Evolutionary conservation across 2,888 invertebrate genomes (phyloP).

Genomic region (Macrosoma leucophasiata): DNA sequence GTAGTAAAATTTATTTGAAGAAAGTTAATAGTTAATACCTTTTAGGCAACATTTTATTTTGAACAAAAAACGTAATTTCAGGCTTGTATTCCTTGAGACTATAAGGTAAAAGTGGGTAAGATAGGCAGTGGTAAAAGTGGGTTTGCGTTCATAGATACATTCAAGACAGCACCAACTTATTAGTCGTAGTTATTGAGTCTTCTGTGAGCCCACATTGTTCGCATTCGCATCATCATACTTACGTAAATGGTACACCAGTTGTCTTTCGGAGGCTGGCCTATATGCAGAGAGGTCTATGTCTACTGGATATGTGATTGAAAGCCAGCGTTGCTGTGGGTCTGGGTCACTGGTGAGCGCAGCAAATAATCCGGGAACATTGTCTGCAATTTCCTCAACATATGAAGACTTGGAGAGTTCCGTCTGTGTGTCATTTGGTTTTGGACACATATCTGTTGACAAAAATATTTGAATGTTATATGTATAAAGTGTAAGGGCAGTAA

Average conservation of each 20-base stretch:
- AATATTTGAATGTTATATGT: too few relatives aligned
- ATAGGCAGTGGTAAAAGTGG: too few relatives aligned
- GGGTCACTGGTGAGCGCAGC: conserved; percentile 86
- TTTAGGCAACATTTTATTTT: too few relatives aligned
- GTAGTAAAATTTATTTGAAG: not conserved
- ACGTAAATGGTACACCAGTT: conserved; percentile 83
- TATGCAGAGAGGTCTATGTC: conserved; percentile 82
- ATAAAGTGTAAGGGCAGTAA: too few relatives aligned
- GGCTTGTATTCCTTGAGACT: too few relatives aligned
- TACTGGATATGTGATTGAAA: conserved; percentile 87
- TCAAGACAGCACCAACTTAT: too few relatives aligned
- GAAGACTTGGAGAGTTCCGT: conserved; percentile 84
- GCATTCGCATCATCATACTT: too few relatives aligned
- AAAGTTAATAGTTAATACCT: not conserved
- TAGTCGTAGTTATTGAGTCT: too few relatives aligned
- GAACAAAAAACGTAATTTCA: too few relatives aligned
- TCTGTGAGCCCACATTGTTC: too few relatives aligned
- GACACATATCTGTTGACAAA: conserved; percentile 96
- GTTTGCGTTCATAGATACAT: too few relatives aligned
- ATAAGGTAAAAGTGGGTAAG: too few relatives aligned
- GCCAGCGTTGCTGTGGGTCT: conserved; percentile 87
- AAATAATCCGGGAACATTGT: conserved; percentile 89
- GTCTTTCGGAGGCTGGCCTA: conserved; percentile 79
- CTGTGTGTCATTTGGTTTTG: conserved; percentile 86
- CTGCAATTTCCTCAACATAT: conserved; percentile 88